Conservation (phyloP, 2,888 invertebrate genomes). For the Deroplatys truncata region DNA sequence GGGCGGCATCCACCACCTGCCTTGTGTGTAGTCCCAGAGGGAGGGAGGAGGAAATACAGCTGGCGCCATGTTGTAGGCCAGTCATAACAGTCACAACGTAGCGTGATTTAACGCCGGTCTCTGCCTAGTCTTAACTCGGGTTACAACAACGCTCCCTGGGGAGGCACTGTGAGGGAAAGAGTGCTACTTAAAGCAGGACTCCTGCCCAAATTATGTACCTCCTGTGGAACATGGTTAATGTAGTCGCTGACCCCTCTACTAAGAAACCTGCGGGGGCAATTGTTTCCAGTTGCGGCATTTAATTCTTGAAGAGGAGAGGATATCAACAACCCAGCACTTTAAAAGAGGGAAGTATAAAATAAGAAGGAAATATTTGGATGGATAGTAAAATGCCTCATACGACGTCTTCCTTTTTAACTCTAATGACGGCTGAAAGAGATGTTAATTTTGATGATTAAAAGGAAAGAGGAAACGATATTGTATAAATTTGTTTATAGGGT, state of each 20-base stretch:
- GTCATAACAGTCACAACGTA: not conserved
- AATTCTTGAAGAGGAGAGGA: no score
- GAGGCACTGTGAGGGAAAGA: not conserved
- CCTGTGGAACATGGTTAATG: not conserved
- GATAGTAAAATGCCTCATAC: no score
- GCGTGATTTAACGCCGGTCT: not conserved
- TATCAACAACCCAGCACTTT: no score
- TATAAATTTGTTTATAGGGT: no score
- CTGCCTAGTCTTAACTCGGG: not conserved
- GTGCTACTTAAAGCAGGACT: not conserved
- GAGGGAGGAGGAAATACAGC: not conserved
- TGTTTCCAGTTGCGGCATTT: no score
- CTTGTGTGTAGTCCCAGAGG: not conserved
- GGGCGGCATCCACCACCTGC: not conserved
- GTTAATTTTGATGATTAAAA: no score
- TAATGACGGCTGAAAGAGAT: no score
- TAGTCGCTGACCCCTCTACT: not conserved
- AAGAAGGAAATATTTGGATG: no score
- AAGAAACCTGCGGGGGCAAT: not conserved
- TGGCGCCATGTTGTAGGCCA: not conserved
- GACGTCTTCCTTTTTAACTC: no score
- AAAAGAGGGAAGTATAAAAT: no score
- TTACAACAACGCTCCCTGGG: not conserved
- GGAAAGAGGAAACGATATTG: no score
- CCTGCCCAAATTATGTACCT: not conserved